Conservation (phyloP, 2,113 vertebrate species). For the Phalacrocorax carbo region DNA sequence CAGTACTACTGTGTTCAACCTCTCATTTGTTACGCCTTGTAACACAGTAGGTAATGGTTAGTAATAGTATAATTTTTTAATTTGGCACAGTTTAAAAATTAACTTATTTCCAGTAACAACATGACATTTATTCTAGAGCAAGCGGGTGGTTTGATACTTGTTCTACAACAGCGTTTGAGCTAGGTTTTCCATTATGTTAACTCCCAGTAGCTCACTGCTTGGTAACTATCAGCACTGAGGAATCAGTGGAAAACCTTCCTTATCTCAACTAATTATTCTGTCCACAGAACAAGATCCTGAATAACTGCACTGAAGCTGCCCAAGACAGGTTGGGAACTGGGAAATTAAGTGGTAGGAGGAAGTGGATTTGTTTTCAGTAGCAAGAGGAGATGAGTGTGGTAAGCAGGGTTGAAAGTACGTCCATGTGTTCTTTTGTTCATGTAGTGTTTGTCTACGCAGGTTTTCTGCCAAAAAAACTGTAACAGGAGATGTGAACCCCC, state of each 20-base stretch:
- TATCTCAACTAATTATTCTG: constrained; percentile 19
- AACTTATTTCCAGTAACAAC: neutral
- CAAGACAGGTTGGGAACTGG: neutral
- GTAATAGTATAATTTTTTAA: neutral
- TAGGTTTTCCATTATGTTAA: neutral
- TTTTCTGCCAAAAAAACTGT: neutral
- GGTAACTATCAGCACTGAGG: neutral
- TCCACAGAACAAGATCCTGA: constrained; percentile 42
- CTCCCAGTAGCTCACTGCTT: neutral
- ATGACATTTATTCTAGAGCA: neutral
- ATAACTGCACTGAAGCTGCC: neutral
- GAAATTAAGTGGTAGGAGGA: constrained; percentile 1
- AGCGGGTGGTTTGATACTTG: neutral
- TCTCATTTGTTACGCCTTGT: neutral
- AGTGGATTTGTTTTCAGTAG: constrained; percentile 22
- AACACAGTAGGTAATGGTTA: constrained; percentile 2
- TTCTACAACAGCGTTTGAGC: neutral
- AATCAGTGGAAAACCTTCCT: neutral
- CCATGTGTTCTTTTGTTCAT: neutral
- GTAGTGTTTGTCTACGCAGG: neutral
- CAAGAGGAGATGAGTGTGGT: constrained; percentile 28
- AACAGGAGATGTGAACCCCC: neutral
- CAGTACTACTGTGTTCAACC: neutral
- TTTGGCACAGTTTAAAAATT: neutral
- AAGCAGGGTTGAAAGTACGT: neutral